These are phyloP conservation scores for Sitta carolinensis DNA, from an alignment of 2,797 vertebrate species.

Conservation along the genomic window DNA sequence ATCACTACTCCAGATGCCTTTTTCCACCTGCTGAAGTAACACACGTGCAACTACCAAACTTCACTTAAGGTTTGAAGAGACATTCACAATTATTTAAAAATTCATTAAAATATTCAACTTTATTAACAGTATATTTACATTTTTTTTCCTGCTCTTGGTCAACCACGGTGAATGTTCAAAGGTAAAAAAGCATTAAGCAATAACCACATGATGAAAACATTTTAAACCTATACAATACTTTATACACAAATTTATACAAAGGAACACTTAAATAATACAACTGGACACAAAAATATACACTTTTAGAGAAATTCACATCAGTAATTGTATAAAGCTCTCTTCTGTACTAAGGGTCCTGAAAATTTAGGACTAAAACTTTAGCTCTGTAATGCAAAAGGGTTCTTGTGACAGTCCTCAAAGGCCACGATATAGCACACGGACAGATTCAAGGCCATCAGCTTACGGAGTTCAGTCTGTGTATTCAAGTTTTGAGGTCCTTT, in stretches of 20 bases:
- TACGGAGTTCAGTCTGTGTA: slow-evolving; percentile 67
- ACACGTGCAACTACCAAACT: rapidly evolving
- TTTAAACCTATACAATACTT: slow-evolving; percentile 83
- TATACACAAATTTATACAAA: slow-evolving; percentile 85
- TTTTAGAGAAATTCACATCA: slow-evolving; percentile 86
- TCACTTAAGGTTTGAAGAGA: background rate
- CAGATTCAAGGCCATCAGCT: slow-evolving; percentile 75
- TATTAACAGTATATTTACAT: slow-evolving; percentile 86
- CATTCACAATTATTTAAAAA: slow-evolving; percentile 53
- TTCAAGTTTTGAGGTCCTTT: slow-evolving; percentile 82
- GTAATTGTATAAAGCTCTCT: slow-evolving; percentile 84
- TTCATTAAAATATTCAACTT: slow-evolving; percentile 87
- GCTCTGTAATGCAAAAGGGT: slow-evolving; percentile 76
- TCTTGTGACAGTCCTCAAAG: slow-evolving; percentile 80
- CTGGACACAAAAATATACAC: slow-evolving; percentile 86
- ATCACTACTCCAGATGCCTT: no score
- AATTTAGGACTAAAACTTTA: slow-evolving; percentile 79
- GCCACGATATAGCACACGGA: slow-evolving; percentile 77
- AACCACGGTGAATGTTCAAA: slow-evolving; percentile 78
- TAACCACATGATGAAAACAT: slow-evolving; percentile 83
- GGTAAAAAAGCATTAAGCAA: slow-evolving; percentile 82
- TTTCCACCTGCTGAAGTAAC: background rate
- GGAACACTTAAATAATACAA: slow-evolving; percentile 86
- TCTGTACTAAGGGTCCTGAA: slow-evolving; percentile 77
- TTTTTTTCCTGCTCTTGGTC: slow-evolving; percentile 76